Evolutionary conservation across 2,797 vertebrate species (phyloP).

Genomic region (Psittacula echo): DNA sequence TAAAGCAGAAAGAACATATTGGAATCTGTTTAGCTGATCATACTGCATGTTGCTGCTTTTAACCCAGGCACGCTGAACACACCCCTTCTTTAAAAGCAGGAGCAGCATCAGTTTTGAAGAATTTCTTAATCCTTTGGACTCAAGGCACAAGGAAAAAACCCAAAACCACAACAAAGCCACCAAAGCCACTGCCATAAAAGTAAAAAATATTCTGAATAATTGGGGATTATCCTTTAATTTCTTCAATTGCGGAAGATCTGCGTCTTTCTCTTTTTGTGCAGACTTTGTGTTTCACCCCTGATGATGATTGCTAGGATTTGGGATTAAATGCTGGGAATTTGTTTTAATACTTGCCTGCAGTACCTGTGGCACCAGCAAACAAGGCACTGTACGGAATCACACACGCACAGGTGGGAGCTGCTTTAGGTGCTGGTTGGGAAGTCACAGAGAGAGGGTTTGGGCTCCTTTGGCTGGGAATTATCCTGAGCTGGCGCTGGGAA

Average conservation of each 20-base stretch:
- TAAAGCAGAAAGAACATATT: not conserved
- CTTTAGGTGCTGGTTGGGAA: not conserved
- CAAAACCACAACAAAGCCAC: not conserved
- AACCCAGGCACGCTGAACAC: not conserved
- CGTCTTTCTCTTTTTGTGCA: not conserved
- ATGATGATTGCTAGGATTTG: not conserved
- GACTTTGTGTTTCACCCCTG: not conserved
- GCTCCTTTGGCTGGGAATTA: not conserved
- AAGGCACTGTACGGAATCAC: accelerated
- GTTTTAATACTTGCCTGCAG: not conserved
- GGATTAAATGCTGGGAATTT: constrained; percentile 26
- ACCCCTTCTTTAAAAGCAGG: not conserved
- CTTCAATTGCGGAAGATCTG: not conserved
- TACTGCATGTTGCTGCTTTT: not conserved
- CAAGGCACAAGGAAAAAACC: not conserved
- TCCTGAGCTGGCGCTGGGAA: not conserved
- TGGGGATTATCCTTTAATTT: constrained; percentile 63
- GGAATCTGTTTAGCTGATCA: not conserved
- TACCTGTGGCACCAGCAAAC: not conserved
- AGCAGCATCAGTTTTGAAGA: not conserved
- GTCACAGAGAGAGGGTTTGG: not conserved
- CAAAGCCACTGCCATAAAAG: not conserved
- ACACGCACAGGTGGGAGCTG: not conserved
- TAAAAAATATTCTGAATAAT: constrained; percentile 42
- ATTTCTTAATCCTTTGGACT: constrained; percentile 13